Percentiles rank a stretch among this genome's conserved stretches.
phyloP scores from a whole-genome alignment of 1,140 invertebrate species.

The Ips typographus region DNA sequence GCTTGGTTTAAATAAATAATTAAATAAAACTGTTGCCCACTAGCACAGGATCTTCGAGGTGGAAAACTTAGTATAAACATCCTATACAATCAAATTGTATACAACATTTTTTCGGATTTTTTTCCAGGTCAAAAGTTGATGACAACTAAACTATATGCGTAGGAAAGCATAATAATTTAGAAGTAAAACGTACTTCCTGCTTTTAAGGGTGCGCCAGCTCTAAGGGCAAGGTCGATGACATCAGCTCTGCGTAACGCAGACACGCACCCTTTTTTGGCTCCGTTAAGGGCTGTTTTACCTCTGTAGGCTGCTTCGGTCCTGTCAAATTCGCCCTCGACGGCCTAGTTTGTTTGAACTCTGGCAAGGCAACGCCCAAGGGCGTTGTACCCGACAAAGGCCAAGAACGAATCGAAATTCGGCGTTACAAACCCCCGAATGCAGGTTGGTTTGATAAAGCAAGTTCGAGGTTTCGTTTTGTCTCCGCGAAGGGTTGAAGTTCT shows the following conservation, averaged over 20 bases:
- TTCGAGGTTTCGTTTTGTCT: no score
- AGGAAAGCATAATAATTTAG: neutral
- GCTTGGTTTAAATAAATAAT: no score
- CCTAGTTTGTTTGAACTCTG: conserved; percentile 17
- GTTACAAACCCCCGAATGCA: no score
- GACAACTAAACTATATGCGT: no score
- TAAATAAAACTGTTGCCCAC: no score
- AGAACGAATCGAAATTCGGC: neutral
- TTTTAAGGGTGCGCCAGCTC: no score
- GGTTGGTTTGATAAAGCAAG: no score
- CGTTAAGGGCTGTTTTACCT: conserved; percentile 13
- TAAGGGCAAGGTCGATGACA: neutral
- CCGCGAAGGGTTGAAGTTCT: neutral
- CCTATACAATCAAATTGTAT: no score
- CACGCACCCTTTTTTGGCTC: conserved; percentile 10
- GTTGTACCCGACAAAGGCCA: conserved; percentile 1
- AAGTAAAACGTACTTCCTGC: neutral
- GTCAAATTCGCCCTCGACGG: conserved; percentile 11
- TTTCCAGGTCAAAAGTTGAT: no score
- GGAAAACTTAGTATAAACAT: no score
- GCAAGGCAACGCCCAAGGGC: conserved; percentile 17
- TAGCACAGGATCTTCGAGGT: no score
- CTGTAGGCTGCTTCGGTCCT: conserved; percentile 2
- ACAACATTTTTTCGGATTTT: no score
- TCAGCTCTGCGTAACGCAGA: neutral